Conservation (phyloP, 2,797 vertebrate genomes). For the Eremophila alpestris region DNA sequence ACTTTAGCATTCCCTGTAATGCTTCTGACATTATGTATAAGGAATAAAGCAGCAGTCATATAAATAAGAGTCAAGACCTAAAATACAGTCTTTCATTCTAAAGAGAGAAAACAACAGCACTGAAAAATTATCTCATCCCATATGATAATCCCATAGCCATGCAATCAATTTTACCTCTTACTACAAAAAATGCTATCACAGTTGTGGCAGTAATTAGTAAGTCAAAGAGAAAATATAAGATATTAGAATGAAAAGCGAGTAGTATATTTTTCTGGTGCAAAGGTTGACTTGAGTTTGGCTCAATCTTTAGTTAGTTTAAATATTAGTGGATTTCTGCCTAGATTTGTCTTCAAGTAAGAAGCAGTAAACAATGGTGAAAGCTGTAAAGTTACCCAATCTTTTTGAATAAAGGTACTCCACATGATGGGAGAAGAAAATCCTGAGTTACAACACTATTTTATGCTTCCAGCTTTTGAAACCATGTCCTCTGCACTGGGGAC, state of each 20-base stretch:
- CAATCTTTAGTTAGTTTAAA: constrained; percentile 20
- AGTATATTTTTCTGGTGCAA: background rate
- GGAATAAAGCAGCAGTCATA: background rate
- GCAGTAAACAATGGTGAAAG: background rate
- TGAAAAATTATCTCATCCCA: background rate
- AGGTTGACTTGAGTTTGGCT: constrained; percentile 21
- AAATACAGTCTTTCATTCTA: background rate
- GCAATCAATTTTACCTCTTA: constrained; percentile 12
- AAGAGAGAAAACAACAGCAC: constrained; percentile 17
- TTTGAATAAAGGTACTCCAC: background rate
- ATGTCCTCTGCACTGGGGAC: background rate
- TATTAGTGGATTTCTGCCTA: background rate
- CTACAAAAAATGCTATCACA: background rate
- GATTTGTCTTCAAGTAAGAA: constrained; percentile 26
- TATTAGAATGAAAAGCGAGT: constrained; percentile 31
- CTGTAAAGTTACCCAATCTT: background rate
- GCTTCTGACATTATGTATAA: background rate
- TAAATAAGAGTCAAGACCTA: constrained; percentile 59
- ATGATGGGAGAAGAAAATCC: background rate
- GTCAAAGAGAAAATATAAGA: constrained; percentile 34
- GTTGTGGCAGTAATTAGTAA: constrained; percentile 47
- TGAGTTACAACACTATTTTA: background rate
- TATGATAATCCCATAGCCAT: constrained; percentile 1
- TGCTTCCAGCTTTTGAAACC: background rate
- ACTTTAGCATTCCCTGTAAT: constrained; percentile 5